Evolutionary conservation across 1,140 invertebrate species (phyloP), one percentile per base, ranked within the genome.

Genomic region (Bombus picipes): DNA sequence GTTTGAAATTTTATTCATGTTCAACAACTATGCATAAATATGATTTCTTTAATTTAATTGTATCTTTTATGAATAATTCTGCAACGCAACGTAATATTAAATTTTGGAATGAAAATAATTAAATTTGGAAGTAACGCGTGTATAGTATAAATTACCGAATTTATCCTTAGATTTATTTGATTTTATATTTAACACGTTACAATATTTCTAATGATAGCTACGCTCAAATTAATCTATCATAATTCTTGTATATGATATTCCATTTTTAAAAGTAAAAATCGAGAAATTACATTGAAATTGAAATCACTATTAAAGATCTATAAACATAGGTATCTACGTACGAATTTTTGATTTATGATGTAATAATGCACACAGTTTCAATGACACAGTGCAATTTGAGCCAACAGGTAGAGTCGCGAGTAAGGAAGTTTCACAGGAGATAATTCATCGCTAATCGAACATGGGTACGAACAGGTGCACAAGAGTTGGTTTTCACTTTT

Each of bases 361-460:
- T 37, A 47, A n/a, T 43, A 8, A 62, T 66, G 13, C 6, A 68
- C 53, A 39, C 13, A 37, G 39, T 47, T 74, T 43, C 81, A 43
- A 73, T 47, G 39, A 87, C 34, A 85, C 18, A 79, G 59, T 65
- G 81, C 68, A 83, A 90, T 89, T 90, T 76, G 80, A 82, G 73
- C 86, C 91, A 93, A 92, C 91, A 92, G 92, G 92, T 92, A 91
- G 87, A 91, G 91, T 91, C 86, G 90, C 85, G 78, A 86, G 83
- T 85, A 76, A 83, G 80, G 74, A 72, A 87, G 81, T 87, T 87
- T 88, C 87, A 70, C 76, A 59, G 73, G 77, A 86, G 91, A 93
- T 92, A 92, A 92, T 93, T 93, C 90, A 92, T 93, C 89, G 88
- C 86, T 92, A 93, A 93, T 92, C 91, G 91, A 93, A 93, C 87